These are phyloP conservation scores for Drosophila anceps DNA, from an alignment of 2,888 invertebrate species.

Conservation along the genomic window DNA sequence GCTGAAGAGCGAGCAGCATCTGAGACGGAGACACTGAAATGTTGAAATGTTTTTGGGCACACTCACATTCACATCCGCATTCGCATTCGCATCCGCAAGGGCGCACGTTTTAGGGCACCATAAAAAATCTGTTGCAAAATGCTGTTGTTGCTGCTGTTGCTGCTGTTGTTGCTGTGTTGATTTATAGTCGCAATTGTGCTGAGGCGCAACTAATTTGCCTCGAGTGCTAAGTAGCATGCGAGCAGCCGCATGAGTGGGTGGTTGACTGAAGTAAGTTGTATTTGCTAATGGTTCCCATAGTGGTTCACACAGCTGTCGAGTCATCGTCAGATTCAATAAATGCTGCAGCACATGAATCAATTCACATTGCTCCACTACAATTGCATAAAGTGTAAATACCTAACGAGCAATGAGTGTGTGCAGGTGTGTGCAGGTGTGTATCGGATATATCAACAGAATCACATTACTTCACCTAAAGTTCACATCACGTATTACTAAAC, in stretches of 20 bases:
- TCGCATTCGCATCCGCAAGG: constrained; percentile 7
- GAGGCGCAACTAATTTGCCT: constrained; percentile 75
- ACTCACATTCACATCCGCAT: constrained; percentile 1
- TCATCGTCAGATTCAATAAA: not conserved
- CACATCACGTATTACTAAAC: not conserved
- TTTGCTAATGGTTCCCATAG: not conserved
- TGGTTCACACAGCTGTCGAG: not conserved
- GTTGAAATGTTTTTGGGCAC: constrained; percentile 18
- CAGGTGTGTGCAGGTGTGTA: not conserved
- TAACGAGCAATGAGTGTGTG: not conserved
- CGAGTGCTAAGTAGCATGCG: constrained; percentile 71
- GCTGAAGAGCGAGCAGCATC: not conserved
- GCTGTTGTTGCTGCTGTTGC: constrained; percentile 20
- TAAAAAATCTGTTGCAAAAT: constrained; percentile 71
- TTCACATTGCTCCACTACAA: not conserved
- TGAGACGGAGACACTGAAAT: constrained; percentile 5
- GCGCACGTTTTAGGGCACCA: constrained; percentile 33
- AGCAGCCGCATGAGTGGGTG: constrained; percentile 1
- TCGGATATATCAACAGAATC: not conserved
- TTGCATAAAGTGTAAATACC: not conserved
- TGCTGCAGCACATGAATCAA: not conserved
- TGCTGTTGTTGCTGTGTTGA: constrained; percentile 47
- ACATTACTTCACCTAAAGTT: not conserved
- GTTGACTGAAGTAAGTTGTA: not conserved
- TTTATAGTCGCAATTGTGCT: constrained; percentile 68